Evolutionary conservation across 2,888 invertebrate species (phyloP).

Genomic region (Zaprionus obscuricornis): DNA sequence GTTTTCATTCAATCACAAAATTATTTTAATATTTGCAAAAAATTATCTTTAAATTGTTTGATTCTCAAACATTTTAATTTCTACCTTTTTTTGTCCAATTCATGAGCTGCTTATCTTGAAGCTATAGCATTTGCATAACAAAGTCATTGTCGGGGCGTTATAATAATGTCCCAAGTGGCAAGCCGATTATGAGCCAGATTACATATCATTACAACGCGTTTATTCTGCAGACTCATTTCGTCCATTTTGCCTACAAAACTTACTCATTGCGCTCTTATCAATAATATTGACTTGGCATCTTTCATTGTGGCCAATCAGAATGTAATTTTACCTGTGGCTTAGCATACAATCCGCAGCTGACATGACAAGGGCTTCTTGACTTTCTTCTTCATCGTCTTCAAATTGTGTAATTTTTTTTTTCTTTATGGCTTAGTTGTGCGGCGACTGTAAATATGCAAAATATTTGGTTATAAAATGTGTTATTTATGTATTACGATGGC

Average conservation of each 20-base stretch:
- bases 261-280: slow-evolving; percentile 26
- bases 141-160: slow-evolving; percentile 55
- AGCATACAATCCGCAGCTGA: slow-evolving; percentile 73
- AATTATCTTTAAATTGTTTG: no score
- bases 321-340: slow-evolving; percentile 77
- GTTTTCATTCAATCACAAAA: no score
- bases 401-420: slow-evolving; percentile 65
- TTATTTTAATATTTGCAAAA: no score
- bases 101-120: slow-evolving; percentile 14
- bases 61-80: no score
- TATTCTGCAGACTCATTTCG: slow-evolving; percentile 55
- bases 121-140: slow-evolving; percentile 68
- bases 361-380: slow-evolving; percentile 75
- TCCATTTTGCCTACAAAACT: not conserved
- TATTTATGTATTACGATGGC: slow-evolving; percentile 62
- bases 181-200: slow-evolving; percentile 82
- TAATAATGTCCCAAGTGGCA: slow-evolving; percentile 67
- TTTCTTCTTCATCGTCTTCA: slow-evolving; percentile 26
- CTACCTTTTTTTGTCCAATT: no score
- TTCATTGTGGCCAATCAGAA: slow-evolving; percentile 50
- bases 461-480: slow-evolving; percentile 66
- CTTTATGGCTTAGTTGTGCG: slow-evolving; percentile 67
- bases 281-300: slow-evolving; percentile 67
- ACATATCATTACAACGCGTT: slow-evolving; percentile 80
- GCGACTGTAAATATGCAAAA: slow-evolving; percentile 69